Percentiles rank a stretch among this genome's conserved stretches.
These are phyloP conservation scores for Periphyllus acericola DNA, from an alignment of 2,888 invertebrate species.

Conservation along the genomic window DNA sequence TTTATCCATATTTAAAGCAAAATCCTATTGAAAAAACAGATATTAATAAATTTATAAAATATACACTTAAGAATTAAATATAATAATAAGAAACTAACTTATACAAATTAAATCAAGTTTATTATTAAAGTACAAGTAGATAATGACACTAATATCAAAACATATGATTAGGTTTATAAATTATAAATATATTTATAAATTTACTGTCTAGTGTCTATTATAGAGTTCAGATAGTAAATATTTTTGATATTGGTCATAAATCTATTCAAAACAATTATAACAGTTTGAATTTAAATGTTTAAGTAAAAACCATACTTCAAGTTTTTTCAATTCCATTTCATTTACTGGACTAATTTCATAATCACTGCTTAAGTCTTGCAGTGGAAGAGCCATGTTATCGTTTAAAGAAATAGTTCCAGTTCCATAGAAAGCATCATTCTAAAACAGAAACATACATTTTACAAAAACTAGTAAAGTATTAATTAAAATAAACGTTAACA, in stretches of 20 bases:
- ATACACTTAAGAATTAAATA: too few relatives aligned
- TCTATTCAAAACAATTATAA: not conserved
- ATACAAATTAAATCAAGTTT: too few relatives aligned
- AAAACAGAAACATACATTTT: not conserved
- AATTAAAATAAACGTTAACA: too few relatives aligned
- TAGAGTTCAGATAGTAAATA: not conserved
- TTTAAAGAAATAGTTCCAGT: constrained; percentile 35
- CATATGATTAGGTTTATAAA: too few relatives aligned
- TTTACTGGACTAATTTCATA: constrained; percentile 5
- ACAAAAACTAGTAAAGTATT: not conserved
- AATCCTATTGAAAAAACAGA: constrained; percentile 12
- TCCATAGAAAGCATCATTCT: constrained; percentile 39
- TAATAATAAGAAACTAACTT: too few relatives aligned
- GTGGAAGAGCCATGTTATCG: constrained; percentile 25
- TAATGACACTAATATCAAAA: not conserved
- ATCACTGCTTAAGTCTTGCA: constrained; percentile 32
- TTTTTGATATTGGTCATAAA: too few relatives aligned
- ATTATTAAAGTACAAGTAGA: too few relatives aligned
- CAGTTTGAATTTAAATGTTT: not conserved
- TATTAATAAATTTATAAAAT: not conserved
- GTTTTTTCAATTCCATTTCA: not conserved
- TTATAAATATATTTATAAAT: too few relatives aligned
- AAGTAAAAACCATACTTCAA: constrained; percentile 2
- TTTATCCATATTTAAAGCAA: constrained; percentile 10
- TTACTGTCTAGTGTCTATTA: too few relatives aligned